These are phyloP conservation scores for Chironomus striatipennis DNA, from an alignment of 1,140 invertebrate species.

Conservation along the genomic window DNA sequence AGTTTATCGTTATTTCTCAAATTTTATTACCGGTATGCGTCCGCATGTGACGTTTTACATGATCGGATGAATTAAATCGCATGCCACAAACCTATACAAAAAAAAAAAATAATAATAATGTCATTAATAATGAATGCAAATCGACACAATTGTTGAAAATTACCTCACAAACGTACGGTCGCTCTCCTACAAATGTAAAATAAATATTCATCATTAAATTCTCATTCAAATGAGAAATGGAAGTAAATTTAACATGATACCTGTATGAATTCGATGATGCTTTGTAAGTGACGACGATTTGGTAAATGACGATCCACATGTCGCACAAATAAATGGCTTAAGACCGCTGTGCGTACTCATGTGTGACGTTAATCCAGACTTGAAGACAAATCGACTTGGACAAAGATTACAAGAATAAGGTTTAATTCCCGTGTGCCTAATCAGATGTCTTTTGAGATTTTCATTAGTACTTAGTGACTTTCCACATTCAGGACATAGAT, in stretches of 20 bases:
- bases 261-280: neutral
- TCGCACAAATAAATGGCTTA: conserved; percentile 25
- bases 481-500: conserved; percentile 6
- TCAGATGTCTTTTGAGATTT: neutral
- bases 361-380: conserved; percentile 24
- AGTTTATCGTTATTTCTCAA: neutral
- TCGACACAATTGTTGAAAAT: too few species aligned
- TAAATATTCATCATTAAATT: conserved; percentile 27
- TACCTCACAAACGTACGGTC: conserved; percentile 68
- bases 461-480: neutral
- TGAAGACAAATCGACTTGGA: conserved; percentile 24
- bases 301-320: conserved; percentile 18
- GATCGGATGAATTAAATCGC: conserved; percentile 51
- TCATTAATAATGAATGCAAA: too few species aligned
- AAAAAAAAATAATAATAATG: too few species aligned
- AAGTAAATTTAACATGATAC: neutral
- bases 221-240: neutral
- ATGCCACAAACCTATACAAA: conserved; percentile 57
- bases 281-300: conserved; percentile 16
- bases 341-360: conserved; percentile 25
- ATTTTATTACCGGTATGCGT: conserved; percentile 60
- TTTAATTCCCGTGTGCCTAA: neutral
- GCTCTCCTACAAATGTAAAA: conserved; percentile 62
- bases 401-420: conserved; percentile 26
- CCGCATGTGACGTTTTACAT: conserved; percentile 50